phyloP scores from a whole-genome alignment of 2,888 invertebrate species.

The Monochamus alternatus region DNA sequence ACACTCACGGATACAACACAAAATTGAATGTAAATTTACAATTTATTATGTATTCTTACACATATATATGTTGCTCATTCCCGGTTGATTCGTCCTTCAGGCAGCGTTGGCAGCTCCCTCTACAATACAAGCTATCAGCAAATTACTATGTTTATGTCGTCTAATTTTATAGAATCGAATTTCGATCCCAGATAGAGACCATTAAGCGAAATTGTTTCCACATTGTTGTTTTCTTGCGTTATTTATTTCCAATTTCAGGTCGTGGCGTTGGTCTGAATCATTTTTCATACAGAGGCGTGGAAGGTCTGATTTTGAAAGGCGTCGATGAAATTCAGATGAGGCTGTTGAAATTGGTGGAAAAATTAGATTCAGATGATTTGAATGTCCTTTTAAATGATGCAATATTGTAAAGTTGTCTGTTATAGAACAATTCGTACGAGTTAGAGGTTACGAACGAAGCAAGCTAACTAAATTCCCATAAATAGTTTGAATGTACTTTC shows the following conservation, averaged over 20 bases:
- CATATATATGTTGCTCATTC: no score
- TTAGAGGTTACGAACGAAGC: no score
- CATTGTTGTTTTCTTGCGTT: conserved; percentile 32
- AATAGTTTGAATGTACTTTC: neutral
- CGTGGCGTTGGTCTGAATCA: conserved; percentile 15
- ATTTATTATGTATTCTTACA: no score
- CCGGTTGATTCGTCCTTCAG: no score
- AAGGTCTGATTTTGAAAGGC: neutral
- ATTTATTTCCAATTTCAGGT: conserved; percentile 31
- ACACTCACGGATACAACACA: no score
- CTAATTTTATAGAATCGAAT: conserved; percentile 34
- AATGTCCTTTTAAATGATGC: no score
- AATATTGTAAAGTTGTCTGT: no score
- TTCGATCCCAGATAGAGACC: conserved; percentile 32
- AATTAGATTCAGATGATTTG: no score
- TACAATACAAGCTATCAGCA: conserved; percentile 31
- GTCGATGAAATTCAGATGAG: neutral
- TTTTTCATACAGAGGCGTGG: conserved; percentile 15
- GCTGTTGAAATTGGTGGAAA: neutral
- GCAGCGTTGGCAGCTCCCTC: neutral
- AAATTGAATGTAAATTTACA: no score
- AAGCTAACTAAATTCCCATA: no score
- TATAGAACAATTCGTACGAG: no score
- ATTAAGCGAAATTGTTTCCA: conserved; percentile 40
- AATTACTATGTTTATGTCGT: conserved; percentile 42